Percentiles rank a stretch among this genome's conserved stretches.
Conservation (phyloP, 2,113 vertebrate genomes). For the Menidia beryllina region DNA sequence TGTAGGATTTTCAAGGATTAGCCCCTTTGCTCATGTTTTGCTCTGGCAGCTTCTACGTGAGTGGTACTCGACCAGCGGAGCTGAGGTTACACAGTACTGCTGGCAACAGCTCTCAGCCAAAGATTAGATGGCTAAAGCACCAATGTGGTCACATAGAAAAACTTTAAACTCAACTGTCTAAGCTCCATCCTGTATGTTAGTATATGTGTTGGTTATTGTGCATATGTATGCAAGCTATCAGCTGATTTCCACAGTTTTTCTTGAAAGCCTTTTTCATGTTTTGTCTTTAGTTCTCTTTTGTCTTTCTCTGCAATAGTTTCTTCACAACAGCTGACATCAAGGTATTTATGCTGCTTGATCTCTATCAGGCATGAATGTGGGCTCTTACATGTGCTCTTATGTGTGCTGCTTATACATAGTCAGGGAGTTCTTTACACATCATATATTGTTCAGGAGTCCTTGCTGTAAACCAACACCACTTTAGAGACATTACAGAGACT, state of each 20-base stretch:
- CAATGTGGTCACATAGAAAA: not conserved
- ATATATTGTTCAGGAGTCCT: too few relatives aligned
- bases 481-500: too few relatives aligned
- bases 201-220: too few relatives aligned
- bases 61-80: constrained; percentile 32
- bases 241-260: not conserved
- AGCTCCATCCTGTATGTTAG: not conserved
- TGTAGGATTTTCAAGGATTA: constrained; percentile 53
- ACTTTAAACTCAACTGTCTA: not conserved
- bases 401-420: not conserved
- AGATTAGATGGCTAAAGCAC: constrained; percentile 8
- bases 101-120: not conserved
- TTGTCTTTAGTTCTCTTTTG: not conserved
- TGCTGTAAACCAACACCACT: too few relatives aligned
- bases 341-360: not conserved
- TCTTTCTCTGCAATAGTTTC: not conserved
- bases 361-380: too few relatives aligned
- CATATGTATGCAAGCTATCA: not conserved
- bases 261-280: too few relatives aligned
- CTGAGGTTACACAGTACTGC: not conserved
- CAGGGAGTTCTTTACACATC: not conserved
- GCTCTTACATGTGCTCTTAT: not conserved
- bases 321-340: not conserved
- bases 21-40: constrained; percentile 18
- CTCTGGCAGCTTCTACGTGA: constrained; percentile 24